phyloP scores from a whole-genome alignment of 1,140 invertebrate species.

The Drosophila lini region DNA sequence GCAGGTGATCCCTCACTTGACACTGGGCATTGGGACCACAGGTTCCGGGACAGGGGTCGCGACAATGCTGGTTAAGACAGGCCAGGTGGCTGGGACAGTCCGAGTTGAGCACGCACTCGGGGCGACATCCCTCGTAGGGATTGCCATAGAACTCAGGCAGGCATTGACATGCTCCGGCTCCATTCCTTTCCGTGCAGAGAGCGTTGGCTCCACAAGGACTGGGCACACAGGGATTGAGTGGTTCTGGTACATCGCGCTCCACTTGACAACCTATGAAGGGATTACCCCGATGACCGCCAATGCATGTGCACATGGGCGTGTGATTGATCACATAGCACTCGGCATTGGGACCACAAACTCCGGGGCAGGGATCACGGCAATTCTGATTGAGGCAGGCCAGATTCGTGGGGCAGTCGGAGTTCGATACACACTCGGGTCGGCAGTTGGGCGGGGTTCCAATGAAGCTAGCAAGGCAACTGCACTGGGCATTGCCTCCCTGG shows the following conservation, averaged over 20 bases:
- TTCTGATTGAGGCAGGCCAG: conserved; percentile 86
- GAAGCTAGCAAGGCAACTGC: conserved; percentile 88
- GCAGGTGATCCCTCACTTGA: conserved; percentile 90
- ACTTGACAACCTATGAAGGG: conserved; percentile 87
- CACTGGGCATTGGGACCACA: conserved; percentile 91
- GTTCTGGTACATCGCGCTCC: conserved; percentile 76
- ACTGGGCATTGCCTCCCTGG: conserved; percentile 87
- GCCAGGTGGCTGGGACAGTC: conserved; percentile 89
- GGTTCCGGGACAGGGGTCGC: conserved; percentile 90
- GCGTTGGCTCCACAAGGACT: conserved; percentile 87
- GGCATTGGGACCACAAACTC: conserved; percentile 87
- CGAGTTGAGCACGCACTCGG: conserved; percentile 90
- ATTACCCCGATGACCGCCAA: conserved; percentile 88
- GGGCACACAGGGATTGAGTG: conserved; percentile 85
- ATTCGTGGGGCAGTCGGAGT: conserved; percentile 86
- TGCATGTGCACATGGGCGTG: conserved; percentile 88
- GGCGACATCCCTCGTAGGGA: conserved; percentile 90
- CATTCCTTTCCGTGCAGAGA: conserved; percentile 87
- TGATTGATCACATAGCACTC: conserved; percentile 88
- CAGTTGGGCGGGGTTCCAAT: conserved; percentile 87
- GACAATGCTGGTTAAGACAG: conserved; percentile 90
- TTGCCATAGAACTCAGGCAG: conserved; percentile 89
- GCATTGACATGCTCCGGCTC: conserved; percentile 89
- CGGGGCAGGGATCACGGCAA: conserved; percentile 87
- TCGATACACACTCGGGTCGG: conserved; percentile 87